A percentile compares a stretch with the other conserved stretches of the same genome.
phyloP scores from a whole-genome alignment of 2,888 invertebrate genomes.

The Scelioninae gen. 1 region DNA sequence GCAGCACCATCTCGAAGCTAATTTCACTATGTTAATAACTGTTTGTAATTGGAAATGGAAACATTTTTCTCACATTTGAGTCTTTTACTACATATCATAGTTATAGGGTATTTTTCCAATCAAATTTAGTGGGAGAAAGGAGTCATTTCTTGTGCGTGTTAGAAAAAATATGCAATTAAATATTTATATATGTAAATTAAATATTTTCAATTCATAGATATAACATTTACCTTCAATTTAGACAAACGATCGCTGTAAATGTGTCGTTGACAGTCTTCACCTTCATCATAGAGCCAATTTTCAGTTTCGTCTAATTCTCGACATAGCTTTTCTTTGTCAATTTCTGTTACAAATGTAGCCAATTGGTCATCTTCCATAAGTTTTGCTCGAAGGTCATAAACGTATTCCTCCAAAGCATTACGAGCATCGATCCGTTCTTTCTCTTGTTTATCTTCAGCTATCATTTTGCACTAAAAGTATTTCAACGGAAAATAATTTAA shows the following conservation, averaged over 20 bases:
- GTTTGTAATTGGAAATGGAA: too few relatives aligned
- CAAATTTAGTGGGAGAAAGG: too few relatives aligned
- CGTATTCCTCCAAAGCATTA: slow-evolving; percentile 98
- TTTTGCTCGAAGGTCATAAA: slow-evolving; percentile 97
- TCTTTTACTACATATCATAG: too few relatives aligned
- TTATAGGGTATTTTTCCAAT: too few relatives aligned
- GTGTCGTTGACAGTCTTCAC: slow-evolving; percentile 95
- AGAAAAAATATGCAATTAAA: too few relatives aligned
- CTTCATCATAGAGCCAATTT: slow-evolving; percentile 98
- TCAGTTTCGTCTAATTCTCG: slow-evolving; percentile 92
- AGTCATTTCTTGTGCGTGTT: too few relatives aligned
- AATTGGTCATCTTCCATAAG: slow-evolving; percentile 90
- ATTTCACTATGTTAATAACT: too few relatives aligned
- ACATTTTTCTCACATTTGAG: too few relatives aligned
- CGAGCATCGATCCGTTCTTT: slow-evolving; percentile 97
- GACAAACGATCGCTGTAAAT: slow-evolving; percentile 85
- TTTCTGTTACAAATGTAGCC: slow-evolving; percentile 90
- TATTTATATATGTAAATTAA: too few relatives aligned
- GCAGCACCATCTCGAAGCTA: too few relatives aligned
- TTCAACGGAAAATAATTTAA: slow-evolving; percentile 4
- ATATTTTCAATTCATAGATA: background rate
- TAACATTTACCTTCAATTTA: slow-evolving; percentile 76
- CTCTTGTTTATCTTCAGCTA: slow-evolving; percentile 94
- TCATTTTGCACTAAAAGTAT: slow-evolving; percentile 89
- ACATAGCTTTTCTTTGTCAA: slow-evolving; percentile 88